These are phyloP conservation scores for Bombus consobrinus DNA, from an alignment of 1,140 invertebrate genomes.

Conservation along the genomic window DNA sequence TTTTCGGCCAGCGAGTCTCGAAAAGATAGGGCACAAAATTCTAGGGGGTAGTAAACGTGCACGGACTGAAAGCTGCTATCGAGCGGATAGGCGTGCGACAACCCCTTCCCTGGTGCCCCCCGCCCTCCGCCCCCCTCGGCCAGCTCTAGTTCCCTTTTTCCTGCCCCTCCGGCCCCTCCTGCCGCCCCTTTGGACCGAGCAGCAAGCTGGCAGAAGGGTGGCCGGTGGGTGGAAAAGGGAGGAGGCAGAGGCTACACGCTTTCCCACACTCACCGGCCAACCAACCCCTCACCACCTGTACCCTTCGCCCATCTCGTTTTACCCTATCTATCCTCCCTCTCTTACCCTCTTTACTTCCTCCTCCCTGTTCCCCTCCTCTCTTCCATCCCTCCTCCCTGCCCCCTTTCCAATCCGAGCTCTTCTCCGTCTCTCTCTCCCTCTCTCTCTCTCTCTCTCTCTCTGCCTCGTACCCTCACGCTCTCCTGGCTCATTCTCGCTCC, in stretches of 20 bases:
- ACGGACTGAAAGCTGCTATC: constrained; percentile 81
- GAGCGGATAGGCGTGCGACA: constrained; percentile 81
- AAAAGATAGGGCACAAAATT: constrained; percentile 69
- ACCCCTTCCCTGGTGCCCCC: constrained; percentile 69
- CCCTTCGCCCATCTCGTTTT: constrained; percentile 54
- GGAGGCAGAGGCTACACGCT: constrained; percentile 69
- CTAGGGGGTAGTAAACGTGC: constrained; percentile 75
- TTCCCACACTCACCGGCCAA: constrained; percentile 66
- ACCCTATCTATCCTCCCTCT: constrained; percentile 54
- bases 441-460: constrained; percentile 11
- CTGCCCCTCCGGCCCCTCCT: constrained; percentile 41
- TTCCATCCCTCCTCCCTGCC: constrained; percentile 10
- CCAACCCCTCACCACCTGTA: constrained; percentile 46
- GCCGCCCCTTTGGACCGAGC: constrained; percentile 64
- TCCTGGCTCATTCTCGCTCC: constrained; percentile 19
- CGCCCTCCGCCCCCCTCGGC: constrained; percentile 54
- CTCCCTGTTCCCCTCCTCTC: background rate
- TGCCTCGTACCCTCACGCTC: background rate
- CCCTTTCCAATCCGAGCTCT: constrained; percentile 11
- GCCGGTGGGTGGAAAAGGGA: constrained; percentile 69
- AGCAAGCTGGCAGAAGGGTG: constrained; percentile 63
- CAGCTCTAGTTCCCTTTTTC: constrained; percentile 72
- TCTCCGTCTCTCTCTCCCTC: constrained; percentile 16
- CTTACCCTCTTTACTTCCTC: constrained; percentile 31
- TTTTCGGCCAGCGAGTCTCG: constrained; percentile 14